Percentiles rank a stretch among this genome's conserved stretches.
phyloP scores from a whole-genome alignment of 2,797 vertebrate genomes.

The Orestias chungarensis region DNA sequence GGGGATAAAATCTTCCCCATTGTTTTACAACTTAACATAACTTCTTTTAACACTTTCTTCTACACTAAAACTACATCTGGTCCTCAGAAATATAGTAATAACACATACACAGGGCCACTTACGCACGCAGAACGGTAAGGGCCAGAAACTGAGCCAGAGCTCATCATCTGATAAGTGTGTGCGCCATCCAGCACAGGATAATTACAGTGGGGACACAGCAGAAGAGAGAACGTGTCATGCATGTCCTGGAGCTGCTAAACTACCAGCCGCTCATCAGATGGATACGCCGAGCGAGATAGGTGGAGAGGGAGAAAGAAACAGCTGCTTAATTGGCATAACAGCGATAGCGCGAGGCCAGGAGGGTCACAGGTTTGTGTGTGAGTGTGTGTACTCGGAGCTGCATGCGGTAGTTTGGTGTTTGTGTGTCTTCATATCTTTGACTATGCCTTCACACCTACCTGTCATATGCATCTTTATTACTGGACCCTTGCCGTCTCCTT shows the following conservation, averaged over 20 bases:
- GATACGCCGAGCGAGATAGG: not conserved
- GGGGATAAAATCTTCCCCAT: not conserved
- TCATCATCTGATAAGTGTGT: slow-evolving; percentile 65
- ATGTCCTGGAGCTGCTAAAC: slow-evolving; percentile 45
- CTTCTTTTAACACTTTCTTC: not conserved
- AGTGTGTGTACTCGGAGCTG: slow-evolving; percentile 17
- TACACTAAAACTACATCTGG: not conserved
- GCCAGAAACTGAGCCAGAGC: slow-evolving; percentile 39
- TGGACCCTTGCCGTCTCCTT: slow-evolving; percentile 5
- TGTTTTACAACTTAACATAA: not conserved
- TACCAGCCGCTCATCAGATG: slow-evolving; percentile 46
- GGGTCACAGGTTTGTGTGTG: slow-evolving; percentile 46
- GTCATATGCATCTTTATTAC: slow-evolving; percentile 7
- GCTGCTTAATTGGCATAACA: slow-evolving; percentile 60
- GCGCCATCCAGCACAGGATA: slow-evolving; percentile 43
- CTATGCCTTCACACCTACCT: slow-evolving; percentile 3
- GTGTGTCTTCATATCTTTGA: slow-evolving; percentile 8
- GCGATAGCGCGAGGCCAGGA: slow-evolving; percentile 39
- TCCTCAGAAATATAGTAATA: slow-evolving; percentile 25
- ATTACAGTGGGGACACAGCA: slow-evolving; percentile 61
- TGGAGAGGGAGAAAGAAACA: slow-evolving; percentile 23
- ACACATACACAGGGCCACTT: not conserved
- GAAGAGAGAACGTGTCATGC: slow-evolving; percentile 33
- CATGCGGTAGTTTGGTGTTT: not conserved
- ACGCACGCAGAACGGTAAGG: slow-evolving; percentile 19